A percentile compares a stretch with the other conserved stretches of the same genome.
phyloP scores from a whole-genome alignment of 1,140 invertebrate species.

The Eupristina koningsbergeri region DNA sequence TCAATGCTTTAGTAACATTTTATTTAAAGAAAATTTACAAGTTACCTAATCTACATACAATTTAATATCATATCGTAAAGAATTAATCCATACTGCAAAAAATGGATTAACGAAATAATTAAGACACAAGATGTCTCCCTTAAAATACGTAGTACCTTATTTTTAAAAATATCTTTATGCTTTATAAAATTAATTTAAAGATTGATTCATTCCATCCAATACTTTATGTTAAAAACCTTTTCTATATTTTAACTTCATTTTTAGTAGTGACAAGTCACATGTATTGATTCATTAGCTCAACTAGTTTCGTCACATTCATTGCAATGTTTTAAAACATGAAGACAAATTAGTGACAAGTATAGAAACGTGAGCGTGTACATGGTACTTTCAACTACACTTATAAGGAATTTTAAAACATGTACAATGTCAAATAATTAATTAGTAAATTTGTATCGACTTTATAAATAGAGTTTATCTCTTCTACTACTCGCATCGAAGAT shows the following conservation, averaged over 20 bases:
- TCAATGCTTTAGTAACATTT: background rate
- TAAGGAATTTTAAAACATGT: background rate
- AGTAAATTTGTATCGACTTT: background rate
- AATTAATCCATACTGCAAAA: too few species aligned
- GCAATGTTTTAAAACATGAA: background rate
- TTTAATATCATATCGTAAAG: too few species aligned
- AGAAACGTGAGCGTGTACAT: background rate
- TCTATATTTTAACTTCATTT: background rate
- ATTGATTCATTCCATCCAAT: too few species aligned
- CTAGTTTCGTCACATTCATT: background rate
- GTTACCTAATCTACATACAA: background rate
- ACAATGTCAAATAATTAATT: background rate
- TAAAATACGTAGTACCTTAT: too few species aligned
- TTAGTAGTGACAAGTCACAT: background rate
- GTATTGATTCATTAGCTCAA: conserved; percentile 17
- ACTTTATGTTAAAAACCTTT: too few species aligned
- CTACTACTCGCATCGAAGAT: background rate
- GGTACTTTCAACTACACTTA: background rate
- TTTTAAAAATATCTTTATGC: too few species aligned
- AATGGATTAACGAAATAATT: too few species aligned
- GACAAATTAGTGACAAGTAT: conserved; percentile 39
- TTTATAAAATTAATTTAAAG: too few species aligned
- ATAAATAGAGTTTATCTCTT: conserved; percentile 7
- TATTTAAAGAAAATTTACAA: background rate
- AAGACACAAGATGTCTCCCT: too few species aligned